phyloP scores from a whole-genome alignment of 2,797 vertebrate species.

The Pseudopleuronectes americanus region DNA sequence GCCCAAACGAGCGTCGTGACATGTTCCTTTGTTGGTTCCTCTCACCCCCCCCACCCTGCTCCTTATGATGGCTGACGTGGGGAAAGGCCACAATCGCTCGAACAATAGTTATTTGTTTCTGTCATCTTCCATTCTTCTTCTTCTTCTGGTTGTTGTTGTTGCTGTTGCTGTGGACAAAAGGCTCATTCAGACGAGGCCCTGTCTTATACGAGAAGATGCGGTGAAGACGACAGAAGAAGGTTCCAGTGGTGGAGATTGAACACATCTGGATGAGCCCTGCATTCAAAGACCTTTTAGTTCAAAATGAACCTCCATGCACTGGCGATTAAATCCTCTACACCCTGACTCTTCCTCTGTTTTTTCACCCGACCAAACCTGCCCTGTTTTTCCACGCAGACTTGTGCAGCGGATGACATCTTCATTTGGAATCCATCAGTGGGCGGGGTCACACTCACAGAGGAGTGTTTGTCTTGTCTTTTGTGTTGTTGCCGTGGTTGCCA shows the following conservation, averaged over 20 bases:
- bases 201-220: conserved; percentile 43
- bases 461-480: conserved; percentile 71
- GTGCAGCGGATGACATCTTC: conserved; percentile 61
- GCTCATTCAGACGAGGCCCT: conserved; percentile 52
- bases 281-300: not conserved
- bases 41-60: not conserved
- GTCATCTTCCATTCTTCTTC: conserved; percentile 24
- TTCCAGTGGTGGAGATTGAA: conserved; percentile 33
- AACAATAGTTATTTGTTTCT: conserved; percentile 64
- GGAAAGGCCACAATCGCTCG: conserved; percentile 45
- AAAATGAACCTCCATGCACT: not conserved
- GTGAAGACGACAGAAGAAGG: conserved; percentile 39
- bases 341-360: conserved; percentile 27
- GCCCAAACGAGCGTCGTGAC: conserved; percentile 45
- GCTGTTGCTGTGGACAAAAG: conserved; percentile 36
- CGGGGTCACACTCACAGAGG: conserved; percentile 61
- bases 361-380: conserved; percentile 7
- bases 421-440: conserved; percentile 74
- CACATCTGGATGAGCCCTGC: conserved; percentile 43
- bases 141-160: conserved; percentile 32
- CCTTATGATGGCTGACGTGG: conserved; percentile 51
- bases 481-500: conserved; percentile 60
- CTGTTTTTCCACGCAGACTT: conserved; percentile 40
- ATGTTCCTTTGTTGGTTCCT: conserved; percentile 59
- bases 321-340: not conserved